phyloP scores from a whole-genome alignment of 2,888 invertebrate genomes.

The Schrankia costaestrigalis region DNA sequence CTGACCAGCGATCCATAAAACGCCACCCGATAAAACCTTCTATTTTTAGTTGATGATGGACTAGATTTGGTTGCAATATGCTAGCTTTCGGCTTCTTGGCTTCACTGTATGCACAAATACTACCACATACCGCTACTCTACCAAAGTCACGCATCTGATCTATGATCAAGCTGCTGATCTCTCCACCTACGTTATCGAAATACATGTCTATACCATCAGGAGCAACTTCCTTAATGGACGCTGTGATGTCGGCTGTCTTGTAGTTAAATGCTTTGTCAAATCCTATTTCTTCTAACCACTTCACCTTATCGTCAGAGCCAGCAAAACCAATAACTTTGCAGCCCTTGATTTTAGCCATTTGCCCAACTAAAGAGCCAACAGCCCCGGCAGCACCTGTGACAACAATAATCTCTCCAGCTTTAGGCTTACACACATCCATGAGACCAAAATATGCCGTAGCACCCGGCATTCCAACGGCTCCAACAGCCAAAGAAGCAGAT shows the following conservation, averaged over 20 bases:
- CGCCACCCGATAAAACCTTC: constrained; percentile 38
- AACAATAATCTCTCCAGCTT: constrained; percentile 85
- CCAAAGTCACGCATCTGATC: constrained; percentile 81
- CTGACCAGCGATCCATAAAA: constrained; percentile 78
- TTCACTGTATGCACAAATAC: constrained; percentile 13
- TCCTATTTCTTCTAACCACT: constrained; percentile 83
- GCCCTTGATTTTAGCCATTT: constrained; percentile 87
- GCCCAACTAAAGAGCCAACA: constrained; percentile 87
- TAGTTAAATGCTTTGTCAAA: constrained; percentile 88
- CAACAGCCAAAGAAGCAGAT: constrained; percentile 78
- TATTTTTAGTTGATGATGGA: constrained; percentile 66
- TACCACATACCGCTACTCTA: constrained; percentile 70
- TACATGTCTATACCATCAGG: constrained; percentile 84
- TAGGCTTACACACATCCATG: constrained; percentile 84
- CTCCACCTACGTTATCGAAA: constrained; percentile 87
- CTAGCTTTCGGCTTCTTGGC: constrained; percentile 13
- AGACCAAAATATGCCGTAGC: constrained; percentile 87
- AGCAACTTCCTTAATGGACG: constrained; percentile 78
- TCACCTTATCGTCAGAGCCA: constrained; percentile 85
- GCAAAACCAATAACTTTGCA: constrained; percentile 84
- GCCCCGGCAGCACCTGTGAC: constrained; percentile 88
- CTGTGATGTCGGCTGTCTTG: constrained; percentile 79
- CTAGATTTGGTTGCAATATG: constrained; percentile 70
- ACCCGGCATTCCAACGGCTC: constrained; percentile 85
- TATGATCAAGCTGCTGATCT: constrained; percentile 78